These are phyloP conservation scores for Leguminivora glycinivorella DNA, from an alignment of 1,140 invertebrate species.

Conservation along the genomic window DNA sequence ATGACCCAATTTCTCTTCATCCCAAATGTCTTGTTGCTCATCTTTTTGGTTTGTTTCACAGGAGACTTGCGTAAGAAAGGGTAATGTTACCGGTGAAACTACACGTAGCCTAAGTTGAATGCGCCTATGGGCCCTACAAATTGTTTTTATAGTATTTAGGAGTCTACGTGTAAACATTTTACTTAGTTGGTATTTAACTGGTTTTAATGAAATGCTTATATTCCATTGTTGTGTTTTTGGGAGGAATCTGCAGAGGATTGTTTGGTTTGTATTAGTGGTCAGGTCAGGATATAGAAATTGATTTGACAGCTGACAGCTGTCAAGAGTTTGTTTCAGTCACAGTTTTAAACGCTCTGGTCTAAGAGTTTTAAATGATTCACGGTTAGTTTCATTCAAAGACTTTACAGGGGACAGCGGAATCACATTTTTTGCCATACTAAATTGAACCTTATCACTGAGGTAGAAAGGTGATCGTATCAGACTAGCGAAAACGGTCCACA, in stretches of 20 bases:
- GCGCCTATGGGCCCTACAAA: constrained; percentile 38
- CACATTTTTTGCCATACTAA: no score
- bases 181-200: background rate
- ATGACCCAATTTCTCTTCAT: constrained; percentile 61
- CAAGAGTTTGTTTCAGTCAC: background rate
- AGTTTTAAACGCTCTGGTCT: background rate
- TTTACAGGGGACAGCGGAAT: no score
- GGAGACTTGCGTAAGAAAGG: constrained; percentile 20
- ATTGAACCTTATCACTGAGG: no score
- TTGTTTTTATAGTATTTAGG: constrained; percentile 45
- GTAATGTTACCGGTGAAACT: constrained; percentile 49
- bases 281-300: background rate
- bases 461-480: no score
- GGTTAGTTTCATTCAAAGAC: no score
- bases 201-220: background rate
- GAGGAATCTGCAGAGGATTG: background rate
- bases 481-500: no score
- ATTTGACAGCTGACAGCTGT: constrained; percentile 9
- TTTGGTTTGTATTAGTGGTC: background rate
- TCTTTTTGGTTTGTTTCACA: constrained; percentile 51
- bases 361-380: no score
- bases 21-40: constrained; percentile 36
- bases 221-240: background rate
- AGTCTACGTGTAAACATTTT: constrained; percentile 57
- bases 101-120: constrained; percentile 43